Evolutionary conservation across 2,888 invertebrate species (phyloP).

Genomic region (Nomada ferruginata): DNA sequence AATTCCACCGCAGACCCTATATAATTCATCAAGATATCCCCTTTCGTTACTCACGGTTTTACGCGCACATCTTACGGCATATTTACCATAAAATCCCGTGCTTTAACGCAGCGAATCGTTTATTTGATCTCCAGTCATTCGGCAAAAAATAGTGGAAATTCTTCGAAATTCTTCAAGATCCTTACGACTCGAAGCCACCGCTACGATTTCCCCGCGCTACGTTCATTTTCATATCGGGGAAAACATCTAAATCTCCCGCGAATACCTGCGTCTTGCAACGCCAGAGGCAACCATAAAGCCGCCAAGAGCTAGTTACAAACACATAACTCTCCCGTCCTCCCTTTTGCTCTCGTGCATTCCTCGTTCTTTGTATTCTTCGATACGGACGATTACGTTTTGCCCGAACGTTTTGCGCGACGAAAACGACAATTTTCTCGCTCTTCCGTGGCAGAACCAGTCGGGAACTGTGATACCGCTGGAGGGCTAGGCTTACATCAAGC

Average conservation of each 20-base stretch:
- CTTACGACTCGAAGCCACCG: neutral
- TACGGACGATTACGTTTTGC: slow-evolving; percentile 44
- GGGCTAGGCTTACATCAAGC: slow-evolving; percentile 13
- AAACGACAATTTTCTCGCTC: slow-evolving; percentile 57
- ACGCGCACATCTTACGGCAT: neutral
- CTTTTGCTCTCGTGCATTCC: slow-evolving; percentile 13
- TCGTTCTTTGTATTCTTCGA: neutral
- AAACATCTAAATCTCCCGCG: slow-evolving; percentile 57
- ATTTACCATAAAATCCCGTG: neutral
- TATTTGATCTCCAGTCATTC: neutral
- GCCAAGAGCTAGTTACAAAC: slow-evolving; percentile 65
- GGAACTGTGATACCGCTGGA: neutral
- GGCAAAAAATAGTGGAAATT: neutral
- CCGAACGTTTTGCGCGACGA: slow-evolving; percentile 32
- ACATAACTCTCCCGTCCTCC: slow-evolving; percentile 42
- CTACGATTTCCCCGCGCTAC: slow-evolving; percentile 17
- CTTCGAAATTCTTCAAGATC: slow-evolving; percentile 2
- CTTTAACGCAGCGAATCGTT: neutral
- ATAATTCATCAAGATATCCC: neutral
- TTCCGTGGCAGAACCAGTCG: slow-evolving; percentile 15
- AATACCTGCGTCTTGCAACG: slow-evolving; percentile 33
- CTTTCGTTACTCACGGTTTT: neutral
- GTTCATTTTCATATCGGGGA: slow-evolving; percentile 53
- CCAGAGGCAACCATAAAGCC: slow-evolving; percentile 49
- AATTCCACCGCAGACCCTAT: slow-evolving; percentile 29